These are phyloP conservation scores for Stenodera caucasica DNA, from an alignment of 2,888 invertebrate genomes.

Conservation along the genomic window DNA sequence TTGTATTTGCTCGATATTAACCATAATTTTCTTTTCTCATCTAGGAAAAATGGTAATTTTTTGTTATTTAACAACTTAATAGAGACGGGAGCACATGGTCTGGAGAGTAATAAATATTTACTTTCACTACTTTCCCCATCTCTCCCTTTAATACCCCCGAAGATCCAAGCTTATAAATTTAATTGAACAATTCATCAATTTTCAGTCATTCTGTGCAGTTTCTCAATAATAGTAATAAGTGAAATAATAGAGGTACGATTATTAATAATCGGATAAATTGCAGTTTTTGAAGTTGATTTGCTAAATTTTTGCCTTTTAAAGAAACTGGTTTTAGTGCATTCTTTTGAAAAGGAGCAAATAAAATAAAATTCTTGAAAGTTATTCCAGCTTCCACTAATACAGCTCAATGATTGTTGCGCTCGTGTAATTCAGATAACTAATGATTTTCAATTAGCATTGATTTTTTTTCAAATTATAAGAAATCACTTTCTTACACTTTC, in stretches of 20 bases:
- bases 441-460: not conserved
- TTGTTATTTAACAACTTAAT: not conserved
- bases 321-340: not conserved
- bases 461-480: not conserved
- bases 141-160: slow-evolving; percentile 14
- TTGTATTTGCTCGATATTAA: not conserved
- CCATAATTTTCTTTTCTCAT: not conserved
- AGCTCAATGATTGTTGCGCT: not conserved
- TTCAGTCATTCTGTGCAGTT: not conserved
- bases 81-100: slow-evolving; percentile 13
- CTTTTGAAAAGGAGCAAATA: too few relatives aligned
- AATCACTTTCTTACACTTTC: slow-evolving; percentile 1
- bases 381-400: not conserved
- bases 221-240: not conserved
- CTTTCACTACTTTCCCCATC: slow-evolving; percentile 32
- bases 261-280: too few relatives aligned
- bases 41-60: not conserved
- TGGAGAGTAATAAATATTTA: slow-evolving; percentile 9
- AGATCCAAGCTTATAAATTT: slow-evolving; percentile 20
- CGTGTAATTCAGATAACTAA: not conserved
- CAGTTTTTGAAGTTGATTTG: too few relatives aligned
- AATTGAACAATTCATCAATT: not conserved
- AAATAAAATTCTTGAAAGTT: not conserved
- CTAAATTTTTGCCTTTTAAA: not conserved
- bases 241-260: not conserved